Base-by-base conservation (phyloP, 2,888 invertebrate species). In the Oxystoma pomonae region DNA sequence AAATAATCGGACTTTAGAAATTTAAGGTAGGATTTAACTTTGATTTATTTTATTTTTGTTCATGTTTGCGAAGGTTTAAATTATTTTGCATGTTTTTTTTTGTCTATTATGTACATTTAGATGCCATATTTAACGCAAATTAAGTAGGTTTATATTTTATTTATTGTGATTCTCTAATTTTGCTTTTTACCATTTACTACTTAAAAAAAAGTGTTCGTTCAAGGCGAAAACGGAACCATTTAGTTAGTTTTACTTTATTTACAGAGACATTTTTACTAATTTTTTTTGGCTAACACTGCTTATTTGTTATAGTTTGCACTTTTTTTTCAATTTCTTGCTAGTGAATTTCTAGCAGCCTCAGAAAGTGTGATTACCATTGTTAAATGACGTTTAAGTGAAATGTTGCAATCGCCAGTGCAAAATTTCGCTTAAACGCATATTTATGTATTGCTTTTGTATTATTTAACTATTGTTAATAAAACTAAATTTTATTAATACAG, bases 401-500 rank as follows among this genome's bases (percentile, higher is more conserved):
- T 73, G 75, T 76, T 74, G 73, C 75, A 76, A 75, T 77, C 77
- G 77, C 76, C 77, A 79, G 78, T 77, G 71, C 75, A 71, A 72
- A 72, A 67, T 72, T 68, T 72, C 67, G 68, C 72, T 72, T 72
- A 67, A 67, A 61, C 70, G 50, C 20, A 74, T 74, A 76, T 77
- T 66, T 69, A 69, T 71, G 71, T 71, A 73, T 70, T 75, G 76
- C 75, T 78, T 78, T 76, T 78, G 76, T 78, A 80, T 78, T 77
- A 78, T 77, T 77, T 76, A 78, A 77, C 75, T 76, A 75, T 74
- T 71, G 72, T 78, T 77, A 80, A 79, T 79, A 78, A 76, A 79
- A 80, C 78, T 79, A 78, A 80, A 79, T 79, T 80, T 79, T 78
- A 78, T 79, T 78, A 78, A 76, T 35, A 35, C 12, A n/a, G n/a